Evolutionary conservation across 2,888 invertebrate species (phyloP).

Genomic region (Meteorus cinctellus): DNA sequence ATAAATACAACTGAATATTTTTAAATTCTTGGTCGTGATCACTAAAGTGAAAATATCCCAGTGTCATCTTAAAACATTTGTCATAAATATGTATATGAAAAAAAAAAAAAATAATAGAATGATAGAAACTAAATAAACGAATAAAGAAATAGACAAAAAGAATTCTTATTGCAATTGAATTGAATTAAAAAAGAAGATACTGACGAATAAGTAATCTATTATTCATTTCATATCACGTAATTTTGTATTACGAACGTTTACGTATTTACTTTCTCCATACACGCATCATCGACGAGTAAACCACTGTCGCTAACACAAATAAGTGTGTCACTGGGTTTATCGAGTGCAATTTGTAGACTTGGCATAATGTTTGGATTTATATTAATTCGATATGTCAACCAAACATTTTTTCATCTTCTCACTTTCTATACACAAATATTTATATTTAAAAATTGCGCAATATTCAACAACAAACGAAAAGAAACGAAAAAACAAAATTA

Average conservation of each 20-base stretch:
- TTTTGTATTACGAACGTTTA: slow-evolving; percentile 58
- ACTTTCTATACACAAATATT: neutral
- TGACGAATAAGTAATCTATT: neutral
- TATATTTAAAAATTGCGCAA: neutral
- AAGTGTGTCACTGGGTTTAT: slow-evolving; percentile 66
- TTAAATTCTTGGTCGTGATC: neutral
- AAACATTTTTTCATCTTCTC: neutral
- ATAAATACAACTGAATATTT: neutral
- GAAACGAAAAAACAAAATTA: neutral
- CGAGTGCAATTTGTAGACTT: slow-evolving; percentile 60
- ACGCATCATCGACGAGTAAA: slow-evolving; percentile 32
- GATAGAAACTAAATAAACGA: no score
- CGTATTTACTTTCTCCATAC: slow-evolving; percentile 64
- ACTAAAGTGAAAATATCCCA: neutral
- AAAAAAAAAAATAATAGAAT: no score
- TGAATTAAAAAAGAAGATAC: slow-evolving; percentile 23
- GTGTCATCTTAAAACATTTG: neutral
- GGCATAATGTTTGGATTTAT: slow-evolving; percentile 19
- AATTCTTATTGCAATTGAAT: neutral
- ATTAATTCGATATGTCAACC: neutral
- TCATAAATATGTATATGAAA: no score
- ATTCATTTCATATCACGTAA: slow-evolving; percentile 12
- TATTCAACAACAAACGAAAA: neutral
- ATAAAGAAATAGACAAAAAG: no score
- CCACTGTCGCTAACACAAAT: slow-evolving; percentile 32